Conservation (phyloP, 2,888 invertebrate genomes). For the Dione vanillae region DNA sequence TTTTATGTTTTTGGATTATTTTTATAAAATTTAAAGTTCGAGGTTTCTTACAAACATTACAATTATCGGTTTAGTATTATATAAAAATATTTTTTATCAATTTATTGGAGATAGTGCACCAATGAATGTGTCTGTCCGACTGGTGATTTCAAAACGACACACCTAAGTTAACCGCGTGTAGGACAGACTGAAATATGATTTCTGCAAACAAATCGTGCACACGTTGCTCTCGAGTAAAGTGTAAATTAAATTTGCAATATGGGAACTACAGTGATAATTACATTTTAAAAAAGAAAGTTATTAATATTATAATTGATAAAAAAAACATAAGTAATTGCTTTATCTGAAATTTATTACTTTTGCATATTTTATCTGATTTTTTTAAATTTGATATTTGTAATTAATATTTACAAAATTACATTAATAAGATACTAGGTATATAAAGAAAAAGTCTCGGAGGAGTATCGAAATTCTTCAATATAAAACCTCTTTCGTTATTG, state of each 20-base stretch:
- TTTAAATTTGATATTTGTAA: too few relatives aligned
- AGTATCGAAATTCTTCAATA: too few relatives aligned
- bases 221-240: slow-evolving; percentile 61
- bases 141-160: slow-evolving; percentile 61
- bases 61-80: background rate
- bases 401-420: too few relatives aligned
- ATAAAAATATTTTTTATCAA: slow-evolving; percentile 15
- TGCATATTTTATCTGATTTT: too few relatives aligned
- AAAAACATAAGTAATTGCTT: background rate
- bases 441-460: too few relatives aligned
- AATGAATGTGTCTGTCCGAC: slow-evolving; percentile 61
- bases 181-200: slow-evolving; percentile 70
- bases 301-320: slow-evolving; percentile 8
- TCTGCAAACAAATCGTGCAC: slow-evolving; percentile 70
- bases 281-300: slow-evolving; percentile 44
- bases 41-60: background rate
- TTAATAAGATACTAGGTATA: too few relatives aligned
- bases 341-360: background rate
- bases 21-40: background rate
- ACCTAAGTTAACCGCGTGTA: slow-evolving; percentile 70
- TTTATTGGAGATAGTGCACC: slow-evolving; percentile 55
- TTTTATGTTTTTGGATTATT: background rate
- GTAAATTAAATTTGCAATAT: slow-evolving; percentile 75
- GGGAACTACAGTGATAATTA: slow-evolving; percentile 43
- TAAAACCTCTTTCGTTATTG: too few relatives aligned